Conservation (phyloP, 2,113 vertebrate genomes). For the Tychaedon coryphoeus region DNA sequence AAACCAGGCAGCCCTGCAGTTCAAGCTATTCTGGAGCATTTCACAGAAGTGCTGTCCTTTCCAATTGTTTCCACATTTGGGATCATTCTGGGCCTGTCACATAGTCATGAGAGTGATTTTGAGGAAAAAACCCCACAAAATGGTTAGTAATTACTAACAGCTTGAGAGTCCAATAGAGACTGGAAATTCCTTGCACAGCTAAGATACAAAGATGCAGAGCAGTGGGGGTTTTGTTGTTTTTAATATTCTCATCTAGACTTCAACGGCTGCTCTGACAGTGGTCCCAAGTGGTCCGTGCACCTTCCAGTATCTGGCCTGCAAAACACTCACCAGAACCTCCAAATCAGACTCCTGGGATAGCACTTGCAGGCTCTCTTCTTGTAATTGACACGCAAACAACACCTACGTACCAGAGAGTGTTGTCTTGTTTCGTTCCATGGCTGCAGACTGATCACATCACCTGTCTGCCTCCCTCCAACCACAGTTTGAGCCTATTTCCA, state of each 20-base stretch:
- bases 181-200: neutral
- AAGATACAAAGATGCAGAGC: neutral
- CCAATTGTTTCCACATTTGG: neutral
- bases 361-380: neutral
- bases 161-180: neutral
- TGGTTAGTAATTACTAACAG: neutral
- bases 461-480: neutral
- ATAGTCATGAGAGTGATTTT: neutral
- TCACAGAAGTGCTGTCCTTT: neutral
- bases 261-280: neutral
- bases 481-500: neutral
- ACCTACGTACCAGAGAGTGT: neutral
- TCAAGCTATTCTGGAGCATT: neutral
- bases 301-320: neutral
- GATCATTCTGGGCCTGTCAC: neutral
- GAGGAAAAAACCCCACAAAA: accelerated
- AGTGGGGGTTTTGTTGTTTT: neutral
- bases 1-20: neutral
- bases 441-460: neutral
- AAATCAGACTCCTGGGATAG: neutral
- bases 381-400: neutral
- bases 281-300: neutral
- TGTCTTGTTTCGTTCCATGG: neutral
- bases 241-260: neutral
- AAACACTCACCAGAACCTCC: neutral